Conservation (phyloP, 2,113 vertebrate genomes). For the Donacobius atricapilla region DNA sequence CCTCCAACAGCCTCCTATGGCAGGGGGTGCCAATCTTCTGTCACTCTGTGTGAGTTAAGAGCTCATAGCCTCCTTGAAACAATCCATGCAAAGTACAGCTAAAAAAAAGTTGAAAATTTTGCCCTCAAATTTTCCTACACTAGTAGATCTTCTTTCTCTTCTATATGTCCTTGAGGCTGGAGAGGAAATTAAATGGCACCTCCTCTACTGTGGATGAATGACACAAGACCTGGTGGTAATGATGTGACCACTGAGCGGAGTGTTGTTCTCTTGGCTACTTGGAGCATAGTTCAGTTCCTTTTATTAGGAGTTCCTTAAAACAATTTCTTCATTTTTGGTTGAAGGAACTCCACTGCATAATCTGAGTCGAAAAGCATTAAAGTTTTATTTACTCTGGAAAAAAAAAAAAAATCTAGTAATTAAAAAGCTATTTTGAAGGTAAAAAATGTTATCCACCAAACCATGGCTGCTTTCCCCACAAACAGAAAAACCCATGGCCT, state of each 20-base stretch:
- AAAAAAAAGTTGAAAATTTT: not conserved
- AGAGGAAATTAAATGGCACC: not conserved
- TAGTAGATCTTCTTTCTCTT: not conserved
- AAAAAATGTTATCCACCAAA: not conserved
- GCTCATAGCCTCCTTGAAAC: not conserved
- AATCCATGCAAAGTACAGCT: not conserved
- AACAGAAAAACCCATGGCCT: not conserved
- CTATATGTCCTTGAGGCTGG: not conserved
- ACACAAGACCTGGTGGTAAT: not conserved
- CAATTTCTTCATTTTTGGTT: not conserved
- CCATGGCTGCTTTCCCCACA: not conserved
- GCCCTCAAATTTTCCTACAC: not conserved
- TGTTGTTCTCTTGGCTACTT: not conserved
- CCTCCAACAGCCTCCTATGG: not conserved
- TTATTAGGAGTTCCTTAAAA: not conserved
- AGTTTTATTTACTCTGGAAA: not conserved
- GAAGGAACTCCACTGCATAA: not conserved
- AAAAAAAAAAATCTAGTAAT: not conserved
- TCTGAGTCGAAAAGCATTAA: not conserved
- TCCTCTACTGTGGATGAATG: not conserved
- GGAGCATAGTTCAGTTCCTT: not conserved
- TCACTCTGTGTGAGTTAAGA: not conserved
- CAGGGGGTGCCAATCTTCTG: not conserved
- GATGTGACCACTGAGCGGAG: not conserved
- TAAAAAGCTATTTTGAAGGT: not conserved